Evolutionary conservation across 2,797 vertebrate genomes (phyloP).

Genomic region (Threskiornis aethiopicus): DNA sequence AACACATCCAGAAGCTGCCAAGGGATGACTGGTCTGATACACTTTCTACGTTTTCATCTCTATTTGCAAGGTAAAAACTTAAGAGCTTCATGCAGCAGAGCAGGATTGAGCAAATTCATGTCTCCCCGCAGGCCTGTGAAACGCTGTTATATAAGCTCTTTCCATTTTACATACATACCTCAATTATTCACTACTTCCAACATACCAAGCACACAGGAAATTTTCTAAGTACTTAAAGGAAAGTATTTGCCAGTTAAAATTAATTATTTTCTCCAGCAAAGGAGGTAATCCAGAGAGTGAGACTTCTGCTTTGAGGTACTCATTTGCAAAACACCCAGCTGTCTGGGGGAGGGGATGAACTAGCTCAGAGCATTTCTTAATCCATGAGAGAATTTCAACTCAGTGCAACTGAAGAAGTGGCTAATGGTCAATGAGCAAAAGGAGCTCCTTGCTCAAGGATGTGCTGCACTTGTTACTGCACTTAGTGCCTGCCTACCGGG

Average conservation of each 20-base stretch:
- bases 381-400: background rate
- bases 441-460: background rate
- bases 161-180: background rate
- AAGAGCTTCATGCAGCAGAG: background rate
- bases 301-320: background rate
- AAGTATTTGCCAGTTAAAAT: background rate
- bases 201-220: background rate
- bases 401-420: background rate
- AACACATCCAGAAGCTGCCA: background rate
- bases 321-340: background rate
- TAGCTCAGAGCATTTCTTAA: background rate
- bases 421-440: background rate
- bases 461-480: background rate
- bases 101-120: background rate
- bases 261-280: background rate
- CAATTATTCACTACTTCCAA: background rate
- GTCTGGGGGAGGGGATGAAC: background rate
- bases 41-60: background rate
- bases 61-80: background rate
- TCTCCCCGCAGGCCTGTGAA: background rate
- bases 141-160: background rate
- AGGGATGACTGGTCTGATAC: background rate
- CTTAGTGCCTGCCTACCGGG: fast-evolving
- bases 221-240: background rate
- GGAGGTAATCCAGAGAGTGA: background rate